A percentile compares a stretch with the other conserved stretches of the same genome.
Conservation (phyloP, 1,140 invertebrate genomes). For the Atopsyche davidsoni region DNA sequence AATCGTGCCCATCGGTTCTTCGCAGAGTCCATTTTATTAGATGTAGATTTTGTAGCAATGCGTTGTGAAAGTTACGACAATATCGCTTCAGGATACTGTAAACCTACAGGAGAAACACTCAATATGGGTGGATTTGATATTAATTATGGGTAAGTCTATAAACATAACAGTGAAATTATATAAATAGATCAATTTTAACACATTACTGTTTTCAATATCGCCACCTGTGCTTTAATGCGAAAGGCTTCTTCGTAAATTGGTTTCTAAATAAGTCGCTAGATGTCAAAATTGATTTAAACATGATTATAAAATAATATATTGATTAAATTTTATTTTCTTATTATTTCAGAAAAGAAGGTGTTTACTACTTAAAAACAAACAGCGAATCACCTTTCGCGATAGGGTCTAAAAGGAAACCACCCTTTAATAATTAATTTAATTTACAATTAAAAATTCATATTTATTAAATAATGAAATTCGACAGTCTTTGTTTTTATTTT, state of each 20-base stretch:
- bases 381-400: slow-evolving; percentile 28
- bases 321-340: slow-evolving; percentile 4
- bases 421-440: background rate
- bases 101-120: slow-evolving; percentile 40
- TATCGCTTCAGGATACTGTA: slow-evolving; percentile 48
- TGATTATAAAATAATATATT: background rate
- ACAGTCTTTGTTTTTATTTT: no score
- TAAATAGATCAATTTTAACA: background rate
- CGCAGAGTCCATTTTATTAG: slow-evolving; percentile 50
- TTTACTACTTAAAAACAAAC: slow-evolving; percentile 28
- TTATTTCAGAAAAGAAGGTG: slow-evolving; percentile 28
- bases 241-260: background rate
- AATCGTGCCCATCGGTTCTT: slow-evolving; percentile 54
- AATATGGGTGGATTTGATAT: slow-evolving; percentile 52
- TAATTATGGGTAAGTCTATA: slow-evolving; percentile 49
- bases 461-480: background rate
- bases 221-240: background rate
- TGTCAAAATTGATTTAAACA: background rate
- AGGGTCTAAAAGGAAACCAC: slow-evolving; percentile 15
- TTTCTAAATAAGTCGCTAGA: background rate
- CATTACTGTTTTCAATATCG: no score
- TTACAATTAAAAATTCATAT: background rate
- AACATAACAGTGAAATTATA: background rate
- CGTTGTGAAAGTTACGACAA: slow-evolving; percentile 52
- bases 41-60: slow-evolving; percentile 44